These are phyloP conservation scores for Porites australiensis DNA, from an alignment of 64 coral and sea anemone species.

Conservation along the genomic window DNA sequence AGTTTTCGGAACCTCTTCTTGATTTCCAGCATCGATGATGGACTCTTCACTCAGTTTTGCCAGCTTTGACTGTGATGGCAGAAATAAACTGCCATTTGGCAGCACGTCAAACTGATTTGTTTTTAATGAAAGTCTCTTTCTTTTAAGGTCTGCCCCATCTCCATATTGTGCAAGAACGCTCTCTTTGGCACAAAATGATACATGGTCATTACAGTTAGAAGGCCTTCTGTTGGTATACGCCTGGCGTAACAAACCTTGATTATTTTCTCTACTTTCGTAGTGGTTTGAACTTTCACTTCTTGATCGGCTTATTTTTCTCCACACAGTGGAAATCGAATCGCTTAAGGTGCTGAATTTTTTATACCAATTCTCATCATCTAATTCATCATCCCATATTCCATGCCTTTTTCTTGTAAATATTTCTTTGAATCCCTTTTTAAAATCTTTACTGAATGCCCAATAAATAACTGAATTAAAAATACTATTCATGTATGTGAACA, in stretches of 20 bases:
- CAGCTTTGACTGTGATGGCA: conserved; percentile 8
- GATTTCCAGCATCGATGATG: neutral
- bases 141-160: neutral
- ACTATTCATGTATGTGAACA: conserved; percentile 90
- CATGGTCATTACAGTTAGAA: neutral
- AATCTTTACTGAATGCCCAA: conserved; percentile 74
- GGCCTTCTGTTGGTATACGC: neutral
- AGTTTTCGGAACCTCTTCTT: neutral
- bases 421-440: conserved; percentile 72
- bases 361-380: neutral
- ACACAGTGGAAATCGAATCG: conserved; percentile 17
- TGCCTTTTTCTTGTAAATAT: conserved; percentile 17
- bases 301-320: conserved; percentile 35
- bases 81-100: neutral
- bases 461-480: conserved; percentile 88
- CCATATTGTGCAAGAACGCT: neutral
- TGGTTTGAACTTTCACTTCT: neutral
- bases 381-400: neutral
- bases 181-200: neutral
- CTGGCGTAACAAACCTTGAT: neutral
- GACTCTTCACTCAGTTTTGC: conserved; percentile 6
- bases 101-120: neutral
- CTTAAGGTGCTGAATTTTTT: conserved; percentile 1
- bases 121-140: neutral
- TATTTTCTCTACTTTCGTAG: neutral